Percentiles rank a stretch among this genome's conserved stretches.
Evolutionary conservation across 2,797 vertebrate species (phyloP).

Genomic region (Poecilia wingei): DNA sequence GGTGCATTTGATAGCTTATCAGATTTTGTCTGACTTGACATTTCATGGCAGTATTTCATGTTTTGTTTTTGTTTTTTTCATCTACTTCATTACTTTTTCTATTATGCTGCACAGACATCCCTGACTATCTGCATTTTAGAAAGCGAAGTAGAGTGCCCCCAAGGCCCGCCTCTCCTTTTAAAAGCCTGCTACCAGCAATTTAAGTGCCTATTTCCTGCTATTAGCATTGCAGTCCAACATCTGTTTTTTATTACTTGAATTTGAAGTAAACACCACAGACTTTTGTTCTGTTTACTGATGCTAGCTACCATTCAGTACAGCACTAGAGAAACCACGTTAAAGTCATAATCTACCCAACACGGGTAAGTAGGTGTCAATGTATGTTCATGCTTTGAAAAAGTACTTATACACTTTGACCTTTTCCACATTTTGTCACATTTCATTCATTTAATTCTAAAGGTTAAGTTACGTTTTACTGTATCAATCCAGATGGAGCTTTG

Average conservation of each 20-base stretch:
- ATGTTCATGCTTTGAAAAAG: not conserved
- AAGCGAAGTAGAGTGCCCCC: constrained; percentile 20
- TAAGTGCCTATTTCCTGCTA: constrained; percentile 68
- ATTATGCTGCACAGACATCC: not conserved
- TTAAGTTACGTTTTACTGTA: no score
- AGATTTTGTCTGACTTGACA: constrained; percentile 41
- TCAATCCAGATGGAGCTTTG: no score
- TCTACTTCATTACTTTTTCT: constrained; percentile 3
- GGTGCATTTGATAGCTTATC: constrained; percentile 36
- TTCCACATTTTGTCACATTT: not conserved
- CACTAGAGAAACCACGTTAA: not conserved
- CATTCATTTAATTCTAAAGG: not conserved
- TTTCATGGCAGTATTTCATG: constrained; percentile 17
- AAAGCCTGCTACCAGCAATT: constrained; percentile 14
- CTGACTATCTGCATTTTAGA: constrained; percentile 8
- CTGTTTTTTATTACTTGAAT: constrained; percentile 51
- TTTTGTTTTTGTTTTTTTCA: constrained; percentile 5
- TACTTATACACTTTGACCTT: not conserved
- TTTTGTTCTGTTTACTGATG: constrained; percentile 21
- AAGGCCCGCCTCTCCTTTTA: constrained; percentile 36
- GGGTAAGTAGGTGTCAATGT: not conserved
- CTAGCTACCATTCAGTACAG: not conserved
- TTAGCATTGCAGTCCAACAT: constrained; percentile 39
- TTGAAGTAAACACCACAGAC: constrained; percentile 39
- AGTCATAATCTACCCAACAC: not conserved